Evolutionary conservation across 2,113 vertebrate species (phyloP), one percentile per base, ranked within the genome.

Genomic region (Neogobius melanostomus): DNA sequence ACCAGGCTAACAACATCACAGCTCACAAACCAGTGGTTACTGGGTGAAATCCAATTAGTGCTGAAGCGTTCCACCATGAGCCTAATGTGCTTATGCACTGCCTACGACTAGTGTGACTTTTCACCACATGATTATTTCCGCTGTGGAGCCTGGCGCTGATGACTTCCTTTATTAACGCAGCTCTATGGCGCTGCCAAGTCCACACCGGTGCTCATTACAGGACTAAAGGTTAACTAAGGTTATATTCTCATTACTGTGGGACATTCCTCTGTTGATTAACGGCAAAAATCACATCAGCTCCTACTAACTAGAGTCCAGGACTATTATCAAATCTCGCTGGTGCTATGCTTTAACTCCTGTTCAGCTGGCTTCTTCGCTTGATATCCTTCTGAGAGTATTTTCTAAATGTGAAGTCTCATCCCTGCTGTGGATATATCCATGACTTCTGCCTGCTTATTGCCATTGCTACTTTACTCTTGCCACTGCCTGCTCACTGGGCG

Each of bases 401-500:
- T 79, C 49, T 79, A 79, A 87, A 84, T 77, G 80, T 84, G 81
- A 75, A 69, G 57, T 73, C 44, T 83, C 43, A 71, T 72, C 78
- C 80, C 69, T 1, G 59, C 77, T 72, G 74, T 63, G 74, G 64
- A 71, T 43, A 48, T 53, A 48, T 74, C 59, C 80, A 75, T 3
- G 16, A 76, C 71, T 36, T 36, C 82, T 86, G 88, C 85, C 88
- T 90, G 83, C 68, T 64, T 75, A 73, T 57, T 21, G 56, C 69
- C 77, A 54, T 64, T 36, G 15, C 80, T 76, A 83, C 76, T 79
- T 87, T 89, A 84, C 81, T 84, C 80, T 80, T 66, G 63, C 72
- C 65, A 80, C 72, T 64, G 64, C 74, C 68, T 70, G 74, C 85
- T 88, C 87, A 88, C 87, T 71, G 82, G 85, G 84, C 83, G 84